Conservation (phyloP, 2,888 invertebrate genomes). For the Calameuta idolon region DNA sequence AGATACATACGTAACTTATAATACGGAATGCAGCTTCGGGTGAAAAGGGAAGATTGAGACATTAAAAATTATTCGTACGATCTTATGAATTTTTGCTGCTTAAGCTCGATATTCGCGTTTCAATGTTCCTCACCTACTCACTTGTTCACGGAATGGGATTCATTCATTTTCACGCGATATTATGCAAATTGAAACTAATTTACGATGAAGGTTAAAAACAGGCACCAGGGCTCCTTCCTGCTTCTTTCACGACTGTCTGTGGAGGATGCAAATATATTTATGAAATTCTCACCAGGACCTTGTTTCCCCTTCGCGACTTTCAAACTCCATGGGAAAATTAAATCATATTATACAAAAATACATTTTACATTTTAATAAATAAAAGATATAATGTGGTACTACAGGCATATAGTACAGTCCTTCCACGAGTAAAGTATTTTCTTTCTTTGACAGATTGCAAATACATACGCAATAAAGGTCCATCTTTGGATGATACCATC, state of each 20-base stretch:
- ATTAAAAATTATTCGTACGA: background rate
- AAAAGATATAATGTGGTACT: background rate
- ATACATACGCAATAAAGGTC: no score
- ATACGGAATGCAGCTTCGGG: no score
- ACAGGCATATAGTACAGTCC: background rate
- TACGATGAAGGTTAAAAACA: conserved; percentile 34
- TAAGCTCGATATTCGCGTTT: background rate
- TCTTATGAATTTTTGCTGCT: background rate
- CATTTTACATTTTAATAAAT: conserved; percentile 17
- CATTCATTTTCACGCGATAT: conserved; percentile 40
- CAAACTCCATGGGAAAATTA: background rate
- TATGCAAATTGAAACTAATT: conserved; percentile 39
- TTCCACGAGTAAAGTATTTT: no score
- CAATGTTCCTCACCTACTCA: background rate
- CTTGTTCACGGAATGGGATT: conserved; percentile 4
- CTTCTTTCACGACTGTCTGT: conserved; percentile 14
- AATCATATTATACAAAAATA: conserved; percentile 32
- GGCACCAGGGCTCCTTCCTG: conserved; percentile 8
- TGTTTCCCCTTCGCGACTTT: conserved; percentile 10
- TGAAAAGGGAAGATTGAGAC: background rate
- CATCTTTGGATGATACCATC: no score
- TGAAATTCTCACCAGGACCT: conserved; percentile 28
- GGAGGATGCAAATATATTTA: conserved; percentile 39
- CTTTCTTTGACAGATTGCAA: no score
- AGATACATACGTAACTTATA: no score